A percentile compares a stretch with the other conserved stretches of the same genome.
Conservation (phyloP, 2,113 vertebrate species). For the Phocoena phocoena region DNA sequence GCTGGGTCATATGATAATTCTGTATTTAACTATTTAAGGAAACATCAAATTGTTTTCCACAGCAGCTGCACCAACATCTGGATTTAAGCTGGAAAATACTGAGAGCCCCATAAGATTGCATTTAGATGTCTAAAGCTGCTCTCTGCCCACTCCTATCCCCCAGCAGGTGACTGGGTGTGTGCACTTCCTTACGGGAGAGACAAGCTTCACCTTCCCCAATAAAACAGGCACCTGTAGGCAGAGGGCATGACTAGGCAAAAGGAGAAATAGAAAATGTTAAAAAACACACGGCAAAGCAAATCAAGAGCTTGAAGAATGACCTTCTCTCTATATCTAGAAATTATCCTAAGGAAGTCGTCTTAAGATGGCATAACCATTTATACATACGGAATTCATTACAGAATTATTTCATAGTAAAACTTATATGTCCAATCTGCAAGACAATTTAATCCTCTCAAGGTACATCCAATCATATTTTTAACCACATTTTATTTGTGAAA, state of each 20-base stretch:
- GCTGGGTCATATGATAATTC: background rate
- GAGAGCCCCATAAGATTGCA: background rate
- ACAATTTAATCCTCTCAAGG: background rate
- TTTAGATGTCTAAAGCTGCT: background rate
- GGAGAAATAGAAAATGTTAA: background rate
- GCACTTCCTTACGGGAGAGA: background rate
- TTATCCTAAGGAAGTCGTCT: background rate
- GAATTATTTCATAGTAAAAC: background rate
- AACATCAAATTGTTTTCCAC: background rate
- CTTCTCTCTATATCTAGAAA: background rate
- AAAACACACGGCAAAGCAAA: background rate
- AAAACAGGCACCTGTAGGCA: background rate
- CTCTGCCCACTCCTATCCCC: background rate
- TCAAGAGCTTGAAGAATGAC: background rate
- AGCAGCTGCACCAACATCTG: background rate
- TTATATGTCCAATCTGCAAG: background rate
- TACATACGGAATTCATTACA: background rate
- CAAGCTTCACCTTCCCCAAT: background rate
- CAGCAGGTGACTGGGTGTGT: background rate
- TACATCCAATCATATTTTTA: background rate
- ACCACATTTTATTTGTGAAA: constrained; percentile 17
- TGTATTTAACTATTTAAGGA: background rate
- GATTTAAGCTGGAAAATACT: background rate
- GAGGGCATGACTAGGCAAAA: background rate
- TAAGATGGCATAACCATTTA: background rate